Evolutionary conservation across 92 coral and sea anemone genomes (phyloP).

Genomic region (Zoanthus gigantus): DNA sequence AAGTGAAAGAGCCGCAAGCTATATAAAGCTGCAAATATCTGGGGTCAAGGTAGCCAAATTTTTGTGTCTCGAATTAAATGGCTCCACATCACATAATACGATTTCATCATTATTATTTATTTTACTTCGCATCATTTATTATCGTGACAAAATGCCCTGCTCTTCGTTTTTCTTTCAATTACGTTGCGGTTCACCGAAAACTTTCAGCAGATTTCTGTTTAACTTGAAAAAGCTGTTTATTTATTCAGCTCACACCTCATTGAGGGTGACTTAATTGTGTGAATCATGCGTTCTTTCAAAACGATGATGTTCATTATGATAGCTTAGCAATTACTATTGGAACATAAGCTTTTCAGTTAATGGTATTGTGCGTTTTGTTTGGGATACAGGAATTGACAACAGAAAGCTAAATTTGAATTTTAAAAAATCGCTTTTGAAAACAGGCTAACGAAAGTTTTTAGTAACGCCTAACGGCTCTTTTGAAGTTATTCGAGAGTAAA

Average conservation of each 20-base stretch:
- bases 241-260: background rate
- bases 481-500: background rate
- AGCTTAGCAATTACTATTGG: background rate
- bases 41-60: background rate
- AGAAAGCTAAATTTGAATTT: background rate
- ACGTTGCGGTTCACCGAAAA: too few species aligned
- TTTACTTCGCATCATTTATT: background rate
- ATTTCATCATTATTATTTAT: background rate
- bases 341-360: background rate
- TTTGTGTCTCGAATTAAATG: background rate
- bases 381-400: background rate
- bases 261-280: background rate
- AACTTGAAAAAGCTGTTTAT: background rate
- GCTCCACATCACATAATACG: background rate
- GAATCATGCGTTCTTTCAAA: background rate
- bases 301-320: background rate
- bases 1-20: background rate
- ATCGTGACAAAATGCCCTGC: background rate
- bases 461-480: background rate
- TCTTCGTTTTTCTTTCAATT: background rate
- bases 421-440: background rate
- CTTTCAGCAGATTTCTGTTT: too few species aligned
- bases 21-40: background rate
- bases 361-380: background rate
- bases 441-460: background rate